Evolutionary conservation across 2,888 invertebrate species (phyloP).

Genomic region (Diaperis boleti): DNA sequence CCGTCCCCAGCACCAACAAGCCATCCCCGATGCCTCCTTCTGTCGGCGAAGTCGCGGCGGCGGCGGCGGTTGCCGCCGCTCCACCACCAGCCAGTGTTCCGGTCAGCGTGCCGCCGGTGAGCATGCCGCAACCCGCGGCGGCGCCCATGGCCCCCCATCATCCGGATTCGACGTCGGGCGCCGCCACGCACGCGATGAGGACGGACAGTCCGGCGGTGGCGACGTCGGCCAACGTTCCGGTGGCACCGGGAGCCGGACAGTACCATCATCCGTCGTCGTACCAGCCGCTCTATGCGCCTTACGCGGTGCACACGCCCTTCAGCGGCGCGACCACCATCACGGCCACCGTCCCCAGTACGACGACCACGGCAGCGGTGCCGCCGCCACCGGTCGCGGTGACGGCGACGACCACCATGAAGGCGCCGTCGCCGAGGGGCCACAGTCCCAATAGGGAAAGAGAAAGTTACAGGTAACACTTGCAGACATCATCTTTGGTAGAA

Average conservation of each 20-base stretch:
- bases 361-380: constrained; percentile 66
- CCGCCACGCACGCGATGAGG: constrained; percentile 60
- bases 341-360: constrained; percentile 69
- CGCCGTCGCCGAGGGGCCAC: constrained; percentile 82
- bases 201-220: constrained; percentile 71
- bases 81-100: constrained; percentile 51
- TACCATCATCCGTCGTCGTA: constrained; percentile 66
- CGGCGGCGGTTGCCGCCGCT: constrained; percentile 35
- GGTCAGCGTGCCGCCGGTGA: constrained; percentile 59
- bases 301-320: constrained; percentile 82
- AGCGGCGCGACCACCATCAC: constrained; percentile 59
- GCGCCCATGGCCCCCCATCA: constrained; percentile 66
- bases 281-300: constrained; percentile 81
- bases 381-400: constrained; percentile 33
- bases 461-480: constrained; percentile 80
- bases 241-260: constrained; percentile 68
- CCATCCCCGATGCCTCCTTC: constrained; percentile 39
- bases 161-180: constrained; percentile 58
- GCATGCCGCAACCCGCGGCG: constrained; percentile 71
- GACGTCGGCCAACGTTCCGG: constrained; percentile 66
- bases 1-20: constrained; percentile 24
- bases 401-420: constrained; percentile 32
- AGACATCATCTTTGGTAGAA: no score
- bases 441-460: constrained; percentile 84
- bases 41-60: constrained; percentile 37